These are phyloP conservation scores for Acanthococcus lagerstroemiae DNA, from an alignment of 2,888 invertebrate genomes.

Conservation along the genomic window DNA sequence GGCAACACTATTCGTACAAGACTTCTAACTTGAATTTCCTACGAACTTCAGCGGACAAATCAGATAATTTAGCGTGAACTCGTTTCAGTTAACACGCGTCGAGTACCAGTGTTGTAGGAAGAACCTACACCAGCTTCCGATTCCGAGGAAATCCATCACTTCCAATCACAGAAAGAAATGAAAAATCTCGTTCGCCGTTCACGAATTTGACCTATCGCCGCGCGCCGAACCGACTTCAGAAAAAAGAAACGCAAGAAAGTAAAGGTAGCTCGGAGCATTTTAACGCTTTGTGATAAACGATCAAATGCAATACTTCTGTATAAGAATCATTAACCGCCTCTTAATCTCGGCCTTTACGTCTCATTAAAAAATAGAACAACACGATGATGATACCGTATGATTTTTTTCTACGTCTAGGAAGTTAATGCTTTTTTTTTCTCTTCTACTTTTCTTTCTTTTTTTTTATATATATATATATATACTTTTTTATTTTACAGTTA, in stretches of 20 bases:
- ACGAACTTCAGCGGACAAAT: no score
- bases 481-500: constrained; percentile 3
- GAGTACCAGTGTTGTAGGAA: no score
- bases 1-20: no score
- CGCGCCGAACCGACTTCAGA: no score
- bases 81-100: no score
- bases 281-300: constrained; percentile 9
- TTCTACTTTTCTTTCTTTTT: neutral
- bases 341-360: constrained; percentile 7
- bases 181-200: neutral
- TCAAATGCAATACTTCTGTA: neutral
- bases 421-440: neutral
- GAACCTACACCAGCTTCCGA: no score
- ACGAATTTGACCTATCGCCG: constrained; percentile 5
- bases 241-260: constrained; percentile 5
- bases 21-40: no score
- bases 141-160: no score
- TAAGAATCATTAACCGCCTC: constrained; percentile 1
- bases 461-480: no score
- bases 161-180: no score
- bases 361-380: constrained; percentile 12
- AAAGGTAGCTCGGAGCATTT: constrained; percentile 11
- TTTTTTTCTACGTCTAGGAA: neutral
- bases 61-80: no score
- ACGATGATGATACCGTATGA: constrained; percentile 9